Evolutionary conservation across 23 tunicate genomes (phyloP), one percentile per base, ranked within the genome.

Genomic region (Botrylloides violaceus): DNA sequence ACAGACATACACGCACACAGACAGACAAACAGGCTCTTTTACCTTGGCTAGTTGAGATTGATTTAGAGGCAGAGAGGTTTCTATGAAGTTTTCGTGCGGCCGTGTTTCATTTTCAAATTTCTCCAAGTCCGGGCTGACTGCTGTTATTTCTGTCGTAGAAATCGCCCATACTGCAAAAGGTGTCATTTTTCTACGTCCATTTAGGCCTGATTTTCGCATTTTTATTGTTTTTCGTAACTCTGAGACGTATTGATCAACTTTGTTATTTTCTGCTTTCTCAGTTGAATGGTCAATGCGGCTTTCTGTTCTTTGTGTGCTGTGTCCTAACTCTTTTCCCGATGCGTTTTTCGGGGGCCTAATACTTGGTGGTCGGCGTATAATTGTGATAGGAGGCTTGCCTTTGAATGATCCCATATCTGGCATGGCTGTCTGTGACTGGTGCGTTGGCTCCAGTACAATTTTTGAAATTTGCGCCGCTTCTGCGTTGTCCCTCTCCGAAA

Each of bases 131-230:
- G 70, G 35, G 29, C 35, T 27, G 70, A 63, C 70, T 21, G 35
- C 29, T 25, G 70, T 19, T 29, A 34, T 29, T 34, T 63, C 70
- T 19, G 23, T 3, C 4, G 26, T 63, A 7, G 70, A 63, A 63
- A 63, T 63, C 33, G 70, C 70, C 70, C 70, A 63, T 3, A 63
- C 34, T 3, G 70, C 70, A 31, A 63, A 63, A 31, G 70, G 70
- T 3, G 36, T 63, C 35, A 33, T 25, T 63, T 28, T 25, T 31
- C 29, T 63, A 21, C 33, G 70, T 3, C 70, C 70, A 3, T 33
- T 28, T 7, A 43, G 9, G 15, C 53, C 53, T 3, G 70, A 31
- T 63, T 9, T 26, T 3, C 70, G 70, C 4, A 33, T 29, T 28
- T 63, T 63, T 63, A 63, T 63, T 12, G 70, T 25, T 28, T 63